phyloP scores from a whole-genome alignment of 2,888 invertebrate genomes.

The Ariolimax columbianus region DNA sequence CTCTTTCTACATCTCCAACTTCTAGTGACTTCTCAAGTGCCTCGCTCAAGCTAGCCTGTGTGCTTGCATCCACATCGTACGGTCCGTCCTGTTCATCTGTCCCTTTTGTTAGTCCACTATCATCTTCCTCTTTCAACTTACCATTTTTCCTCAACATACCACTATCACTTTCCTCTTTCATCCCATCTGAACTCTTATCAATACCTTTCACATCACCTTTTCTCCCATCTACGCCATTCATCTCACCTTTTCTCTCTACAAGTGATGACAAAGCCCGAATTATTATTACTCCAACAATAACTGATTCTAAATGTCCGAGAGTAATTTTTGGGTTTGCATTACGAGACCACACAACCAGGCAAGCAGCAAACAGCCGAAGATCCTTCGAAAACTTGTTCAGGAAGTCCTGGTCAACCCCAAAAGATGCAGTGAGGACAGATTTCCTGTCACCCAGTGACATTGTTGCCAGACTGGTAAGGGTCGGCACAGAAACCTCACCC shows the following conservation, averaged over 20 bases:
- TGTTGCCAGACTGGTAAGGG: slow-evolving; percentile 50
- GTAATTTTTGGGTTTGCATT: slow-evolving; percentile 51
- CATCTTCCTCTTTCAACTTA: no score
- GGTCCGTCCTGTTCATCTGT: not conserved
- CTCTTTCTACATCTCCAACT: not conserved
- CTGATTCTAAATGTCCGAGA: slow-evolving; percentile 52
- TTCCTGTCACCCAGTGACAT: slow-evolving; percentile 43
- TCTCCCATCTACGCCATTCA: not conserved
- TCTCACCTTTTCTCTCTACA: not conserved
- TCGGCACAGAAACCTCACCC: slow-evolving; percentile 55
- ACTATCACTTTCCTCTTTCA: not conserved
- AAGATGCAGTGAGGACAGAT: slow-evolving; percentile 34
- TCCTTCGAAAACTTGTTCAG: slow-evolving; percentile 41
- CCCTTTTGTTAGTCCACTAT: not conserved
- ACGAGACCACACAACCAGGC: slow-evolving; percentile 52
- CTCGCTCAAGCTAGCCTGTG: no score
- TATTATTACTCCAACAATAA: slow-evolving; percentile 58
- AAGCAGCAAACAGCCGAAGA: slow-evolving; percentile 48
- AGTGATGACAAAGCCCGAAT: not conserved
- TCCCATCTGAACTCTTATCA: not conserved
- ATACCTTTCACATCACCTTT: not conserved
- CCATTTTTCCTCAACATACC: not conserved
- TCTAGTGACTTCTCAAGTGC: not conserved
- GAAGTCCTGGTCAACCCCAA: slow-evolving; percentile 35
- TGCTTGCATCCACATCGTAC: not conserved